Conservation (phyloP, 2,888 invertebrate species). For the Noctua comes region DNA sequence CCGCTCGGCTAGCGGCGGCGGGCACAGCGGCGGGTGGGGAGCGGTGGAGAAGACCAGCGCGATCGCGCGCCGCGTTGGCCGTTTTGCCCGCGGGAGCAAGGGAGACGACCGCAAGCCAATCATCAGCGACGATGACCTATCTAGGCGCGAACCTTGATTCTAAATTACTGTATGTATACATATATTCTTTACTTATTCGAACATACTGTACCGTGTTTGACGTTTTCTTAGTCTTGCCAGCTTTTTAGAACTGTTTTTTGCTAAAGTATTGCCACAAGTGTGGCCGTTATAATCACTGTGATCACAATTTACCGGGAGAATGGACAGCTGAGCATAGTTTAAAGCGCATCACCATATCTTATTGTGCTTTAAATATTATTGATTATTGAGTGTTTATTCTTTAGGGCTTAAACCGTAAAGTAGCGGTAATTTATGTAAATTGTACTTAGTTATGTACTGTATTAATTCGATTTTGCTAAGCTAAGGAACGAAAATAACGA, state of each 20-base stretch:
- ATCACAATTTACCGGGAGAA: slow-evolving; percentile 42
- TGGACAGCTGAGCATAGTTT: slow-evolving; percentile 32
- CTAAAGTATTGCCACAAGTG: slow-evolving; percentile 20
- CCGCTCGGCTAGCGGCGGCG: slow-evolving; percentile 82
- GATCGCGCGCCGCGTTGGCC: slow-evolving; percentile 82
- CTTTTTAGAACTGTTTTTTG: slow-evolving; percentile 43
- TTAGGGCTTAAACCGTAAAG: slow-evolving; percentile 23
- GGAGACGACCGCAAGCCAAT: slow-evolving; percentile 87
- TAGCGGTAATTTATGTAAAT: slow-evolving; percentile 17
- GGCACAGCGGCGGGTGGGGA: slow-evolving; percentile 84
- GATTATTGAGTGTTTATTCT: slow-evolving; percentile 42
- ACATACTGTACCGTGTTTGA: slow-evolving; percentile 1
- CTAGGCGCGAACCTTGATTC: slow-evolving; percentile 85
- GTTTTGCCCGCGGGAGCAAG: slow-evolving; percentile 82
- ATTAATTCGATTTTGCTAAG: slow-evolving; percentile 31
- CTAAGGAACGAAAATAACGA: slow-evolving; percentile 25
- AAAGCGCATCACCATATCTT: slow-evolving; percentile 33
- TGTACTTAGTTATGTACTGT: slow-evolving; percentile 14
- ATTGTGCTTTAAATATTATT: slow-evolving; percentile 42
- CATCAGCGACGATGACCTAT: slow-evolving; percentile 86
- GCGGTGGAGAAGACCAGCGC: slow-evolving; percentile 87
- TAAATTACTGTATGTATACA: slow-evolving; percentile 59
- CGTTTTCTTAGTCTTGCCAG: slow-evolving; percentile 41
- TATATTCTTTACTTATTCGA: slow-evolving; percentile 8
- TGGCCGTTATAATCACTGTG: slow-evolving; percentile 20